A percentile compares a stretch with the other conserved stretches of the same genome.
Evolutionary conservation across 1,140 invertebrate genomes (phyloP).

Genomic region (Eriosoma lanigerum): DNA sequence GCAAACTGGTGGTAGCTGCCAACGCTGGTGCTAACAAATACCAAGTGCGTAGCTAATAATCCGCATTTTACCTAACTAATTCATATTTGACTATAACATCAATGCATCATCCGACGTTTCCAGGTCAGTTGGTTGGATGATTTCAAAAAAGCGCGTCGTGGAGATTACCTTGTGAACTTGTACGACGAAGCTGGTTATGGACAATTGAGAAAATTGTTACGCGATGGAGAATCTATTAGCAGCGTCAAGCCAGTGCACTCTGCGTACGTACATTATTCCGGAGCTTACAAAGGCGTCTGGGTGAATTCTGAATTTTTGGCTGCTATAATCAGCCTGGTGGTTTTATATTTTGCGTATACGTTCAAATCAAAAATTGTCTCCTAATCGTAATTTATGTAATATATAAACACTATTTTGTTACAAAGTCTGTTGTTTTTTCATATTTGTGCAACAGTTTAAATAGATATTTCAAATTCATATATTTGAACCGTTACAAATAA

Average conservation of each 20-base stretch:
- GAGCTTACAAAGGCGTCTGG: conserved; percentile 87
- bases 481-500: no score
- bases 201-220: conserved; percentile 73
- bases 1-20: conserved; percentile 77
- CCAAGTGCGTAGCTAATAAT: conserved; percentile 77
- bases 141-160: conserved; percentile 74
- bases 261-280: conserved; percentile 77
- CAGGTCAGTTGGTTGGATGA: conserved; percentile 92
- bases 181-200: conserved; percentile 91
- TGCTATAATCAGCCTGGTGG: conserved; percentile 71
- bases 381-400: conserved; percentile 57
- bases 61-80: neutral
- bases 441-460: no score
- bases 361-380: conserved; percentile 78
- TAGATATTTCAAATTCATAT: no score
- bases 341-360: conserved; percentile 84
- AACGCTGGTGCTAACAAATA: conserved; percentile 72
- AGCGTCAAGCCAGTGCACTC: conserved; percentile 73
- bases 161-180: conserved; percentile 77
- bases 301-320: conserved; percentile 90
- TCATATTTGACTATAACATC: conserved; percentile 48
- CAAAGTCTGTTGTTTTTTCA: conserved; percentile 12
- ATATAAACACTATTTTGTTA: neutral
- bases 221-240: conserved; percentile 68
- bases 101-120: neutral